Conservation (phyloP, 2,113 vertebrate genomes). For the Tretioscincus oriximinensis region DNA sequence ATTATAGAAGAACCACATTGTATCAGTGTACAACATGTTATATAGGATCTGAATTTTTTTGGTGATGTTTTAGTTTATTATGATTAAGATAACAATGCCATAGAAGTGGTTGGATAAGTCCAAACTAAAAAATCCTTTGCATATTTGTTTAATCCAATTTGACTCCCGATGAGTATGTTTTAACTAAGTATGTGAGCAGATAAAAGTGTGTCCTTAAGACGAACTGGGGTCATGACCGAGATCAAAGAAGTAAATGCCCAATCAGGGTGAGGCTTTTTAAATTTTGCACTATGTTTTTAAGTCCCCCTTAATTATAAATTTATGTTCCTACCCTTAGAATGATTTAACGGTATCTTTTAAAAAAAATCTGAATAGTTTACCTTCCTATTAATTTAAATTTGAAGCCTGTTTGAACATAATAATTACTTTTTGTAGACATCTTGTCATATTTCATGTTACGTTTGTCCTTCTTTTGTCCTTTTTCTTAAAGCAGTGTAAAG, state of each 20-base stretch:
- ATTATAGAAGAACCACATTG: not conserved
- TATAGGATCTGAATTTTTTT: not conserved
- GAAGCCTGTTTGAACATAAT: not conserved
- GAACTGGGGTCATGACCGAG: too few relatives aligned
- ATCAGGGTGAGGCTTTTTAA: too few relatives aligned
- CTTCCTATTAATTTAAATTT: not conserved
- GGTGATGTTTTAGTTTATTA: too few relatives aligned
- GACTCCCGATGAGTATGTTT: not conserved
- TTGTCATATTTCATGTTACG: conserved; percentile 41
- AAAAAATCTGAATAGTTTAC: not conserved
- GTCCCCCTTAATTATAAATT: too few relatives aligned
- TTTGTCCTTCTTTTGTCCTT: conserved; percentile 73
- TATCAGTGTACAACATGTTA: not conserved
- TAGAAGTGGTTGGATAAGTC: not conserved
- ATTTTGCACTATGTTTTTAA: too few relatives aligned
- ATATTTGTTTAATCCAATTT: not conserved
- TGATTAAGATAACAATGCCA: not conserved
- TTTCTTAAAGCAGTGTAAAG: conserved; percentile 79
- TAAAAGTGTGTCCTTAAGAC: too few relatives aligned
- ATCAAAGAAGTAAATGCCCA: too few relatives aligned
- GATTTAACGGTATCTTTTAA: not conserved
- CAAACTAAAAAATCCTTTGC: not conserved
- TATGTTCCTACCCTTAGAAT: too few relatives aligned
- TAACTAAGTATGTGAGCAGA: not conserved
- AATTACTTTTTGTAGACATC: not conserved